Percentiles rank a stretch among this genome's conserved stretches.
phyloP scores from a whole-genome alignment of 2,797 vertebrate species.

The Chloroceryle amazona region DNA sequence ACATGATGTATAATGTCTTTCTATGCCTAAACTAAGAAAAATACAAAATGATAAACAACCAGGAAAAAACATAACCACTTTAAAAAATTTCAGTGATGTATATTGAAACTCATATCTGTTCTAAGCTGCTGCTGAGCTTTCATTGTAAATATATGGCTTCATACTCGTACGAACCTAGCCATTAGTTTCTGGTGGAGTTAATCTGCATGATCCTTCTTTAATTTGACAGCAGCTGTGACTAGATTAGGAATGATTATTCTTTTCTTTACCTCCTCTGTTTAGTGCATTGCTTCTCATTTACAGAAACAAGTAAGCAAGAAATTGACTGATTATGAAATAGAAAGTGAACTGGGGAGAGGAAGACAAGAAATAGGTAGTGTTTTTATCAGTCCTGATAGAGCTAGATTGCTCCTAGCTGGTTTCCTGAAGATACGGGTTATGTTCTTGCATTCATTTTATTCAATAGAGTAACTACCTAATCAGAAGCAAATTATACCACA shows the following conservation, averaged over 20 bases:
- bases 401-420: not conserved
- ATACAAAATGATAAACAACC: not conserved
- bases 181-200: not conserved
- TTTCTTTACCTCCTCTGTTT: not conserved
- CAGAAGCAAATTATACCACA: not conserved
- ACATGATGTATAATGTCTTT: not conserved
- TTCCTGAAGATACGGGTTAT: not conserved
- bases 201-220: not conserved
- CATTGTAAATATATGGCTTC: not conserved
- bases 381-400: not conserved
- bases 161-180: not conserved
- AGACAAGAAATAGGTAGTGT: not conserved
- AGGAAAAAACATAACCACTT: not conserved
- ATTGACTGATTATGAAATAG: not conserved
- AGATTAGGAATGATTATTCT: slow-evolving; percentile 4
- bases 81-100: rapidly evolving
- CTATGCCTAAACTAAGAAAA: not conserved
- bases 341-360: not conserved
- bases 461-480: not conserved
- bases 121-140: not conserved
- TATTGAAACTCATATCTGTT: not conserved
- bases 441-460: not conserved
- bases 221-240: slow-evolving; percentile 5
- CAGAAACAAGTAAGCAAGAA: not conserved
- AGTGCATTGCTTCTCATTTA: not conserved